phyloP scores from a whole-genome alignment of 1,140 invertebrate genomes.

The Zophobas atratus region DNA sequence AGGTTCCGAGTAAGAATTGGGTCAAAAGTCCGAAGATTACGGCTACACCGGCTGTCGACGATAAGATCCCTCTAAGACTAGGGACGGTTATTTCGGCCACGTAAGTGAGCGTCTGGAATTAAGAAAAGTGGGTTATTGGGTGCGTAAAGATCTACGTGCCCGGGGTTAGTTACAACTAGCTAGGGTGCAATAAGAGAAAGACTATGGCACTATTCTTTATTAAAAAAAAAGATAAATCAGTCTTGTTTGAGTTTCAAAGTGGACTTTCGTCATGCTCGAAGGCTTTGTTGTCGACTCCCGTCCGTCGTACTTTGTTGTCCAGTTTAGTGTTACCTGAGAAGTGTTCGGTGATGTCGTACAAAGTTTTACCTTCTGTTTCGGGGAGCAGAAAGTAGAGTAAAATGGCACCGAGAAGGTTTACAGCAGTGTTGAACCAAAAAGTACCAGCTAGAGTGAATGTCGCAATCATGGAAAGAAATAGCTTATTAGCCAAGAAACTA shows the following conservation, averaged over 20 bases:
- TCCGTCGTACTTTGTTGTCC: conserved; percentile 52
- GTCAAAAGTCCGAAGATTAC: conserved; percentile 81
- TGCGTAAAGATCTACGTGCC: not conserved
- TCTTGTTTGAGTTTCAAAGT: conserved; percentile 18
- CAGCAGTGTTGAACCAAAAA: conserved; percentile 75
- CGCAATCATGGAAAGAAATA: conserved; percentile 76
- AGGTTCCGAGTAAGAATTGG: conserved; percentile 78
- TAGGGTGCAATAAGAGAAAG: conserved; percentile 31
- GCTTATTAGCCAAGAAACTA: conserved; percentile 79
- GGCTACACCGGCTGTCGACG: conserved; percentile 79
- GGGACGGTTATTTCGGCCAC: conserved; percentile 85
- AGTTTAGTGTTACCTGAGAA: conserved; percentile 74
- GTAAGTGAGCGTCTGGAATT: conserved; percentile 79
- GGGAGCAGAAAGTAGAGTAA: conserved; percentile 74
- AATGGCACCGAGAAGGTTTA: conserved; percentile 75
- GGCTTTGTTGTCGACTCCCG: conserved; percentile 33
- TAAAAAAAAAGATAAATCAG: conserved; percentile 28
- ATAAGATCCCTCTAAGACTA: conserved; percentile 79
- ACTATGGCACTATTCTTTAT: conserved; percentile 43
- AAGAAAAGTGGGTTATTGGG: conserved; percentile 21
- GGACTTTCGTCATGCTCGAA: conserved; percentile 28
- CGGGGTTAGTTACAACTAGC: conserved; percentile 28
- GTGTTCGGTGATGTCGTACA: conserved; percentile 81
- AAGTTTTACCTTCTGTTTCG: conserved; percentile 86
- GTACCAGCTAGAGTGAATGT: conserved; percentile 77